Percentiles rank a stretch among this genome's conserved stretches.
These are phyloP conservation scores for Xenopus petersii DNA, from an alignment of 2,797 vertebrate genomes.

Conservation along the genomic window DNA sequence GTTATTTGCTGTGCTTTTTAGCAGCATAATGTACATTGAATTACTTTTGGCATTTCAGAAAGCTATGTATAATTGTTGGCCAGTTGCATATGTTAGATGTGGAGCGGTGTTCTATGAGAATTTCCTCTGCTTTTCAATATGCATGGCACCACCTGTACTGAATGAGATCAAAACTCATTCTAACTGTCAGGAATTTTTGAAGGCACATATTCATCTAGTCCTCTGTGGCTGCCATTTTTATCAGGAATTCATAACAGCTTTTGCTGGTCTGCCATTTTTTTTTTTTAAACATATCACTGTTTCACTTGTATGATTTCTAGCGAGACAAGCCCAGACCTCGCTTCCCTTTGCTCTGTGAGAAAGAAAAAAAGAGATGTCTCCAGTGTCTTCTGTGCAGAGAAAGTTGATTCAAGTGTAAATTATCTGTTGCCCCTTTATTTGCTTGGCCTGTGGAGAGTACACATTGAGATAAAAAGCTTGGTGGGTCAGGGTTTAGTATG, in stretches of 20 bases:
- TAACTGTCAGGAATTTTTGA: constrained; percentile 57
- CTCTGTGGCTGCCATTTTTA: constrained; percentile 70
- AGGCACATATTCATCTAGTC: constrained; percentile 59
- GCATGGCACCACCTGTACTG: constrained; percentile 62
- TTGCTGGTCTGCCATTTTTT: constrained; percentile 60
- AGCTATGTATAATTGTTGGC: no score
- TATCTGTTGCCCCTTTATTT: constrained; percentile 71
- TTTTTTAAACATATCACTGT: constrained; percentile 53
- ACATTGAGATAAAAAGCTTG: constrained; percentile 69
- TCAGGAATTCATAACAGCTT: constrained; percentile 60
- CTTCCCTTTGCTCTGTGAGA: constrained; percentile 58
- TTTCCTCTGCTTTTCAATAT: constrained; percentile 59
- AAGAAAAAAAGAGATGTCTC: constrained; percentile 63
- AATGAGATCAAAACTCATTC: constrained; percentile 63
- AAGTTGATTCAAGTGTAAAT: constrained; percentile 82
- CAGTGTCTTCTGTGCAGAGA: constrained; percentile 62
- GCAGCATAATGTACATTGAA: no score
- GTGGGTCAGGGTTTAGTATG: constrained; percentile 64
- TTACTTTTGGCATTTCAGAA: no score
- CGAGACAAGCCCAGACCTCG: constrained; percentile 68
- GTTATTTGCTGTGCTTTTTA: no score
- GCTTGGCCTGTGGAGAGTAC: constrained; percentile 70
- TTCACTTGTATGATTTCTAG: constrained; percentile 63
- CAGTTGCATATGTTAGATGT: no score
- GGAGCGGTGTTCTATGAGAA: constrained; percentile 56